Base-by-base conservation (phyloP, 2,113 vertebrate genomes). In the Desmodus rotundus region DNA sequence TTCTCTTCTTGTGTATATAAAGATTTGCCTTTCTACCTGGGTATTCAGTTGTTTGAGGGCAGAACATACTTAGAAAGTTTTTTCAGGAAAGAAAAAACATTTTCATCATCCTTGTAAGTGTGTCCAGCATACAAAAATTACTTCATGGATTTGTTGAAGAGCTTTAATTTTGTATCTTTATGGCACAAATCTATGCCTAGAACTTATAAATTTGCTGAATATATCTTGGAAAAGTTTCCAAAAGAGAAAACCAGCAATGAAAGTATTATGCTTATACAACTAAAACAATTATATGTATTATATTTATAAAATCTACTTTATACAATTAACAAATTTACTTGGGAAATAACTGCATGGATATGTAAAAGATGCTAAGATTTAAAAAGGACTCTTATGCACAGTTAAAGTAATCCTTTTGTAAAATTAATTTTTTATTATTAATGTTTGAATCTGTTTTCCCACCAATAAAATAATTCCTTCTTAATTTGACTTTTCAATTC, bases 81-180 rank as follows among this genome's bases (percentile, higher is more conserved):
- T 58, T 56, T 73, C 12, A 77, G 76, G 4, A 73, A 56, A 93
- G 2, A n/a, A n/a, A 73, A 10, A 45, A 72, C 11, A 81, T 67
- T 91, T 88, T 92, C 20, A 77, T 94, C 65, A 85, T 73, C 33
- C 3, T 93, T 43, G 3, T 56, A 92, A 88, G 10, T 86, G 24
- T 85, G 38, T 80, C 61, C 43, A 73, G 31, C 63, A 67, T 81
- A 63, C 2, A 77, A 84, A 13, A 65, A 90, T 68, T 31, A 9
- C 56, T 85, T 91, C 19, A 78, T 5, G 7, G 33, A 87, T 82
- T 47, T 86, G 45, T 54, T 88, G 91, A 84, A 67, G 47, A 77
- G 11, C 36, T 91, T 92, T 85, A 96, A 52, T 68, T 93, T 92
- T 92, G 58, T 93, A 82, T 80, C 24, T 85, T 97, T 50, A 58